phyloP scores from a whole-genome alignment of 2,888 invertebrate genomes.

The Pomacea canaliculata region DNA sequence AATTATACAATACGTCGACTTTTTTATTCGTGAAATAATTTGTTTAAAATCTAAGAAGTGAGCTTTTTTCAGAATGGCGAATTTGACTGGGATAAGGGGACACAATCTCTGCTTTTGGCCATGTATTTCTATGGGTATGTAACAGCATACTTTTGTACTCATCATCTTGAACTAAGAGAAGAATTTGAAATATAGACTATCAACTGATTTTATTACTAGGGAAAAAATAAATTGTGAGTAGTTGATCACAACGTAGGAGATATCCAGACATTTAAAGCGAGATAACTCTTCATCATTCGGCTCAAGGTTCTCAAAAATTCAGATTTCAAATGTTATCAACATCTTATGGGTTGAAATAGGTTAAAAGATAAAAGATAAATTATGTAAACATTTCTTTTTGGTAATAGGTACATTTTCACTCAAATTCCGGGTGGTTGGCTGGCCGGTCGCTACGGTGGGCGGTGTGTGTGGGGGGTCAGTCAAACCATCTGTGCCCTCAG shows the following conservation, averaged over 20 bases:
- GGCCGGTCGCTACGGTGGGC: conserved; percentile 32
- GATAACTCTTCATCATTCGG: too few relatives aligned
- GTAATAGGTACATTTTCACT: conserved; percentile 55
- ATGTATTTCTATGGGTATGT: conserved; percentile 38
- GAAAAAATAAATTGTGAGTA: too few relatives aligned
- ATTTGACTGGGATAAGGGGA: conserved; percentile 35
- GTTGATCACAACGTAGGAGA: too few relatives aligned
- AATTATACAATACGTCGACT: too few relatives aligned
- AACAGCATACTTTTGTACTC: neutral
- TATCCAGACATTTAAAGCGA: too few relatives aligned
- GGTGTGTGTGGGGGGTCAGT: conserved; percentile 27
- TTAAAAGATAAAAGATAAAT: too few relatives aligned
- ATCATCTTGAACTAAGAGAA: too few relatives aligned
- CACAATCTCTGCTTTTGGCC: conserved; percentile 28
- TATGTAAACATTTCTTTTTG: conserved; percentile 27
- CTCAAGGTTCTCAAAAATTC: neutral
- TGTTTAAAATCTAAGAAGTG: too few relatives aligned
- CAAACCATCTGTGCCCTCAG: conserved; percentile 22
- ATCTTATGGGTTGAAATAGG: too few relatives aligned
- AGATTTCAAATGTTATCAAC: too few relatives aligned
- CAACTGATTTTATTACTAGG: too few relatives aligned
- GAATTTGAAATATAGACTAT: neutral
- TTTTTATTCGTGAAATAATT: too few relatives aligned
- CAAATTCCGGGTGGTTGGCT: conserved; percentile 47
- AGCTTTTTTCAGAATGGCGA: neutral